Base-by-base conservation (phyloP, 2,888 invertebrate genomes). In the Philhelius pedissequus region DNA sequence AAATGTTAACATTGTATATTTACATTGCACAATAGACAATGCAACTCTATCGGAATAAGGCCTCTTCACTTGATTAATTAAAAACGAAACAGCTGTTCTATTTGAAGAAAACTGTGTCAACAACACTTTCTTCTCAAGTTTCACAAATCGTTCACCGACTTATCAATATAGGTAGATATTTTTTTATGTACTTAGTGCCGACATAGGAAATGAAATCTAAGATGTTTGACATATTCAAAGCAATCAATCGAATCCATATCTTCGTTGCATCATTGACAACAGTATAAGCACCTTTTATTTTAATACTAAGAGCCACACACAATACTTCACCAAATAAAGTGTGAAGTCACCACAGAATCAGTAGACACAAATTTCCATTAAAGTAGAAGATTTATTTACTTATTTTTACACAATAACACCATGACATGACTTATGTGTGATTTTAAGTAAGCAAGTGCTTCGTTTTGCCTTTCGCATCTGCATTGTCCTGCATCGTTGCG, bases 401-500 rank as follows among this genome's bases (percentile, higher is more conserved):
- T 73, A 73, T 50, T 73, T 66, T 69, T 30, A 64, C 77, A 78
- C 71, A 78, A 78, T 73, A 73, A 71, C 71, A 62, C 22, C 15
- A 62, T 43, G 77, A 73, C 64, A 78, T 66, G 78, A 66, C 64
- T 78, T 78, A 73, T 78, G 78, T 40, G 66, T 78, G 45, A 62
- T 32, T 35, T 38, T 40, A 66, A 78, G 64, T 58, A 64, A 78
- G 73, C 78, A 78, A 78, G 56, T 68, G 35, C 48, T 66, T 45
- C 30, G 18, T 66, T 20, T 48, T 43, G 11, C 40, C 15, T 43
- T 43, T 50, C n/a, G 45, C 45, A 5, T 15, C 25, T 60, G 27
- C 27, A 40, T 60, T 60, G 58, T 60, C 58, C 60, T 27, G 60
- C 60, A 43, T 30, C 27, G 40, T 35, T 43, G 27, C 27, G 40